Base-by-base conservation (phyloP, 2,113 vertebrate species). In the Asarcornis scutulata region DNA sequence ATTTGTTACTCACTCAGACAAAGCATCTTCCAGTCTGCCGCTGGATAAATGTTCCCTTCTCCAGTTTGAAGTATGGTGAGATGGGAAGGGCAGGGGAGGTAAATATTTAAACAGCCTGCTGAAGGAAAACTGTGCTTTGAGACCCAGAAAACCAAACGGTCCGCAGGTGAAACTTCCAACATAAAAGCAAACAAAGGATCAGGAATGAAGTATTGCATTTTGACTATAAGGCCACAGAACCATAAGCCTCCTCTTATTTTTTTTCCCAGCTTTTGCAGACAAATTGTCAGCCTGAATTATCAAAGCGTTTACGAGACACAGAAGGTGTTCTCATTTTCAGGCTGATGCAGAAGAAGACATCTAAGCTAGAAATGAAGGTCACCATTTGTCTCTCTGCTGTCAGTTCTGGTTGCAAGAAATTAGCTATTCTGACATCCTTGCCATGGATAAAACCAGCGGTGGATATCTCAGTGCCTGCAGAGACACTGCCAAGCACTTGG, bases 41-140 rank as follows among this genome's bases (percentile, higher is more conserved):
- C 4, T 34, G 63, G 78, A 83, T 80, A 94, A 87, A 71, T 42
- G 84, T 32, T 75, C 86, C 77, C 74, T 64, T 44, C 87, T 69
- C 87, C 3, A 2, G 8, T 80, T 93, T 92, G 95, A 91, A 85
- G 84, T 18, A 27, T 25, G n/a, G 72, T 80, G 84, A 83, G 91
- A 91, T 64, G 38, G 88, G 86, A 87, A 95, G 74, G 74, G 23
- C 74, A 93, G 66, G 40, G 34, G 56, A 95, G 14, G 73, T 76
- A 92, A 95, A 96, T 94, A 95, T 93, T 96, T 92, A 82, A 96
- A 82, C 67, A 97, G 75, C 50, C 62, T 89, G 77, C 42, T 48
- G 44, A 69, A 93, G 67, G 53, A 95, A 79, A 92, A 59, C 71
- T 20, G 4, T 20, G 84, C 71, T 94, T 92, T 89, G 74, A 87